Conservation (phyloP, 2,888 invertebrate species). For the Philaethria dido region DNA sequence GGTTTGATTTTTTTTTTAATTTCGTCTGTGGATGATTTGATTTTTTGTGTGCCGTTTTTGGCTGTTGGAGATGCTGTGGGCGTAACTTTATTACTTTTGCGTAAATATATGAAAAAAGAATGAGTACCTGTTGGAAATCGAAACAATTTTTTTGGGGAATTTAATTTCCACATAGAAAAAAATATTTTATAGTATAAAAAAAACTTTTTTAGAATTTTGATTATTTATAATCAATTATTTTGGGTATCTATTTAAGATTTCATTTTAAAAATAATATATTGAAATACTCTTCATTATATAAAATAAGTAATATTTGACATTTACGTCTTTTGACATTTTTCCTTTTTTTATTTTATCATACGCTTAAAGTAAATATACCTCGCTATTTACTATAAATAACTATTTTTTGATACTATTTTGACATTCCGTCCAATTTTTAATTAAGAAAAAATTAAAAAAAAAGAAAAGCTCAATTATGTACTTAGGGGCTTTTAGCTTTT, state of each 20-base stretch:
- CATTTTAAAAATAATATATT: too few species aligned
- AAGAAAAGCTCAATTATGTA: constrained; percentile 11
- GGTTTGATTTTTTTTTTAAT: constrained; percentile 43
- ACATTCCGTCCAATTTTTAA: constrained; percentile 7
- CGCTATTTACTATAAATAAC: not conserved
- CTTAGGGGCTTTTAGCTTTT: not conserved
- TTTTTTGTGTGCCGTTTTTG: constrained; percentile 1
- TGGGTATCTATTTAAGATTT: too few species aligned
- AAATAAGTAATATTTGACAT: too few species aligned
- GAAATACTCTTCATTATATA: too few species aligned
- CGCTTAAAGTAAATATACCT: not conserved
- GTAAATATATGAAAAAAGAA: not conserved
- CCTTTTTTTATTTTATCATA: not conserved
- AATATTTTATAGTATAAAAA: too few species aligned
- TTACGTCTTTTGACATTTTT: not conserved
- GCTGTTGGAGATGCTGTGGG: not conserved
- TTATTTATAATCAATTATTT: too few species aligned
- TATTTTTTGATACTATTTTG: not conserved
- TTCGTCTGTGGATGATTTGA: not conserved
- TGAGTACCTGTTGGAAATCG: not conserved
- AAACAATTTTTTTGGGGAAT: too few species aligned
- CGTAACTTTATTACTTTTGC: not conserved
- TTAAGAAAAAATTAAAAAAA: constrained; percentile 4
- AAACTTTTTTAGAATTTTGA: too few species aligned
- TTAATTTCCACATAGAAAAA: too few species aligned